Evolutionary conservation across 2,888 invertebrate species (phyloP), one percentile per base, ranked within the genome.

Genomic region (Dynastes grantii): DNA sequence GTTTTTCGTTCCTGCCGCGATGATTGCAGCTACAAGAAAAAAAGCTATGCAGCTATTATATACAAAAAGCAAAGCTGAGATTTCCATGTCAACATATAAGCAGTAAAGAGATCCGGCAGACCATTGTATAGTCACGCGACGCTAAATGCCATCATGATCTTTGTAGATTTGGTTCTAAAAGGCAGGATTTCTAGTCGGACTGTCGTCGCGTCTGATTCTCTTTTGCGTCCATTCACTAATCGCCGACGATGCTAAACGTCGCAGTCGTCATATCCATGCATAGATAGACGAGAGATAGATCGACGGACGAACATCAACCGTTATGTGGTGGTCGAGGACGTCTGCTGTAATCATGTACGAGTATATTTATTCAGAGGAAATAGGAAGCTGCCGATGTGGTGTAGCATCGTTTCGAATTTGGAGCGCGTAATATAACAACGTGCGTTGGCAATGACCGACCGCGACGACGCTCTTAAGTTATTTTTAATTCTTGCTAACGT

Each of bases 211-310:
- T 37, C 51, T 58, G 37, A 73, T 73, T 73, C 58, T 73, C 58
- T 40, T 73, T 73, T n/a, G 55, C 4, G 73, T 29, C 73, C 73
- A 73, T 73, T 73, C 73, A 73, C 73, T 58, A 73, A 73, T 73
- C 37, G 73, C n/a, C 55, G 29, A 58, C 49, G 49, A 32, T 37
- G 55, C 45, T 55, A 37, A 55, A 73, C 37, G 55, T 58, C 73
- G 58, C 32, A n/a, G 53, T 29, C 51, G 13, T 45, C 45, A 45
- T 29, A 64, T 32, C n/a, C 32, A 32, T 32, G 32, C 32, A 32
- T 5, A 32, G 32, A 32, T 64, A 53, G 22, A 53, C 53, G 51
- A 13, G 22, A 68, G 55, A 45, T 45, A 45, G 45, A 45, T n/a
- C 32, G 27, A 70, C 27, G 11, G 40, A 13, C 6, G 40, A 37